Evolutionary conservation across 2,113 vertebrate species (phyloP), one percentile per base, ranked within the genome.

Genomic region (Columbina picui): DNA sequence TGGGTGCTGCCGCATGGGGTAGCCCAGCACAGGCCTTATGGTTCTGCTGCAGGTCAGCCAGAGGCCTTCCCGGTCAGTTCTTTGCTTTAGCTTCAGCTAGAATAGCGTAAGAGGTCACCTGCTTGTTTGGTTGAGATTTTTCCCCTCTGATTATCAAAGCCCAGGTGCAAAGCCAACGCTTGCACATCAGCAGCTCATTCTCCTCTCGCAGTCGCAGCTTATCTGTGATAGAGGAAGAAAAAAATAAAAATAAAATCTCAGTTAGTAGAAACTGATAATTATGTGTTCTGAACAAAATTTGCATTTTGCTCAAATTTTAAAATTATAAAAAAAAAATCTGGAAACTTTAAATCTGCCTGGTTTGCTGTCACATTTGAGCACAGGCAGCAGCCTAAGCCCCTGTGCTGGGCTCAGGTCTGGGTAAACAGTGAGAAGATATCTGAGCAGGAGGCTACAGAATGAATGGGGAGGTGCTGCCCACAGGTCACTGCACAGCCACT

Each of bases 91-190:
- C 20, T 63, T 50, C 27, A 6, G 3, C 36, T 49, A 43, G 12
- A 52, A 34, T 29, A 6, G 43, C 43, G 27, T 34, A 29, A 86
- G 36, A 70, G 25, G 19, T 21, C 19, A 52, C 6, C 5, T 8
- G 14, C 22, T 32, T 26, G 13, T 27, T 67, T 9, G 7, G 3
- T 23, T 10, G 47, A 6, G 11, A 34, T 22, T 7, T 1, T 30
- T 22, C 2, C 3, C 8, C 25, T 67, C 13, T 0, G 0, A 7
- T 27, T 38, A 10, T 29, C 64, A 73, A 53, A 76, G 27, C 4
- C 2, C 39, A 36, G 49, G 38, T 52, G 59, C 85, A 41, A 25
- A 55, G 47, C 21, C 47, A 59, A 1, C 0, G 1, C 38, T 39
- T 39, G 7, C 10, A 2, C 7, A 9, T 34, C 67, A 79, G 57